phyloP scores from a whole-genome alignment of 2,888 invertebrate genomes.

The Drosophila cyrtoloma region DNA sequence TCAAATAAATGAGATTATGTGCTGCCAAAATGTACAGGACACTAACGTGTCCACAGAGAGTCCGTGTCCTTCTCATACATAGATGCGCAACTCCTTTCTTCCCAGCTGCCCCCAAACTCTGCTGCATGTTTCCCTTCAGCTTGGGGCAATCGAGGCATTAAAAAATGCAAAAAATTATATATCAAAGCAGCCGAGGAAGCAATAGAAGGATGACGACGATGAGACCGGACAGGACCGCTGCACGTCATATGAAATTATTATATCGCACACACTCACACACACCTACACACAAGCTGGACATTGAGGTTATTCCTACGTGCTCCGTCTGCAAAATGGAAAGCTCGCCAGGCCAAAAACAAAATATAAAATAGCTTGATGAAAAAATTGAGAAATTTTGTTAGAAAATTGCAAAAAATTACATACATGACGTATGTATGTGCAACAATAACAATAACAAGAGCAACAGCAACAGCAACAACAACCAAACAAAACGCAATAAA shows the following conservation, averaged over 20 bases:
- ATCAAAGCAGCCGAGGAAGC: constrained; percentile 72
- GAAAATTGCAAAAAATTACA: constrained; percentile 80
- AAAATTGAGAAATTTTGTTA: constrained; percentile 74
- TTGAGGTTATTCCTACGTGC: constrained; percentile 75
- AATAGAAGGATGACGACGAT: constrained; percentile 38
- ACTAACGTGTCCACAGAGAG: constrained; percentile 52
- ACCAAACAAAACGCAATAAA: constrained; percentile 9
- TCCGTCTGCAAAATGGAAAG: constrained; percentile 55
- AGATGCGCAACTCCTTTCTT: neutral
- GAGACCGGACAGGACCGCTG: constrained; percentile 59
- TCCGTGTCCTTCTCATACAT: constrained; percentile 12
- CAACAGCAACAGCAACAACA: neutral
- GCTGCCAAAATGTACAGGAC: constrained; percentile 76
- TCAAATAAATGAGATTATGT: constrained; percentile 83
- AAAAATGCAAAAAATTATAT: constrained; percentile 81
- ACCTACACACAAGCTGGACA: constrained; percentile 54
- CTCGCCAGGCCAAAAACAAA: constrained; percentile 57
- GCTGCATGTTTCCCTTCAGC: constrained; percentile 27
- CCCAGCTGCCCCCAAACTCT: neutral
- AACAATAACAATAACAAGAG: constrained; percentile 27
- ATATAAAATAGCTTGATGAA: constrained; percentile 65
- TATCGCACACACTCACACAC: constrained; percentile 57
- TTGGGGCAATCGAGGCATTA: constrained; percentile 78
- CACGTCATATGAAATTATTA: constrained; percentile 81
- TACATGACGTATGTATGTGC: constrained; percentile 67